Evolutionary conservation across 2,113 vertebrate genomes (phyloP).

Genomic region (Tragulus kanchil): DNA sequence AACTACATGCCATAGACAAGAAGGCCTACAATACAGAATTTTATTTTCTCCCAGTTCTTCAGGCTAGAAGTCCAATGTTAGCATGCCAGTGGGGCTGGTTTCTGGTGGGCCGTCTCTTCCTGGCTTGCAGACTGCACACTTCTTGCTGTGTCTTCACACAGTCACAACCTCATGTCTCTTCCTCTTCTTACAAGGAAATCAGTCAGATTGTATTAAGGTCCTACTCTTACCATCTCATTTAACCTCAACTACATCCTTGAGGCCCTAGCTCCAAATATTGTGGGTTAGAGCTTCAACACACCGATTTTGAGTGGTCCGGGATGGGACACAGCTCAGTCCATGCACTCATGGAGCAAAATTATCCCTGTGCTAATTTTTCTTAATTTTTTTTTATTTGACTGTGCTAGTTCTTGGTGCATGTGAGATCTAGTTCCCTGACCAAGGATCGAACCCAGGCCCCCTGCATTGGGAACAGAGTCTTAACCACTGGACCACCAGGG

Average conservation of each 20-base stretch:
- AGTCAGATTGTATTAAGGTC: not conserved
- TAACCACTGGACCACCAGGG: too few relatives aligned
- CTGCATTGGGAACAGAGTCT: too few relatives aligned
- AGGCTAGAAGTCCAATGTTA: not conserved
- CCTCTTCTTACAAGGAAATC: not conserved
- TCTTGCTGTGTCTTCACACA: not conserved
- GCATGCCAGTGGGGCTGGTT: not conserved
- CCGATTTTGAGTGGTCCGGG: not conserved
- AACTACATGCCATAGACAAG: not conserved
- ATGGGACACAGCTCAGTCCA: not conserved
- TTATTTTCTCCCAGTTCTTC: not conserved
- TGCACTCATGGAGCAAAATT: constrained; percentile 31
- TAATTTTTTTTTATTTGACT: too few relatives aligned
- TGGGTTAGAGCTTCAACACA: not conserved
- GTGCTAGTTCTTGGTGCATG: too few relatives aligned
- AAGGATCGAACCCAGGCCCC: too few relatives aligned
- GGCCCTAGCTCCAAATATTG: not conserved
- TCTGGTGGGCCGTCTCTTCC: not conserved
- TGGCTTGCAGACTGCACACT: not conserved
- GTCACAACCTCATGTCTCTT: not conserved
- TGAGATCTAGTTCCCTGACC: too few relatives aligned
- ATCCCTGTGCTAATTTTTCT: constrained; percentile 43
- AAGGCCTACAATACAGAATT: not conserved
- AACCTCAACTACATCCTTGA: not conserved
- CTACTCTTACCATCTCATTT: not conserved